Base-by-base conservation (phyloP, 1,140 invertebrate species). In the Sycophaga agraensis region DNA sequence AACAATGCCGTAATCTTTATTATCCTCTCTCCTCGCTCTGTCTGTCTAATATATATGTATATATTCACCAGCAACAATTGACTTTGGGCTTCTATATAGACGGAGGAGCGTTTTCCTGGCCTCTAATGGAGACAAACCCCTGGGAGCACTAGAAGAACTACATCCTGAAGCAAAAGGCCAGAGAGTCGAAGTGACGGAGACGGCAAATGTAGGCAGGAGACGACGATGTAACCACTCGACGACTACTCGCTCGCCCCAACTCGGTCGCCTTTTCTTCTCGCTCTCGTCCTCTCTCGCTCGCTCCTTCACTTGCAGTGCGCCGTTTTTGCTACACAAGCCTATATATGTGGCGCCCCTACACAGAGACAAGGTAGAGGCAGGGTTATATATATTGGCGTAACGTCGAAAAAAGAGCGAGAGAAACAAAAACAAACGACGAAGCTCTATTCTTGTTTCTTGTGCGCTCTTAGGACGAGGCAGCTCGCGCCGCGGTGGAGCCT, bases 1-100 rank as follows among this genome's bases (percentile, higher is more conserved):
- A 54, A 54, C 34, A 54, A 54, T 42, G 50, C 39, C 12, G 11
- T 42, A 28, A n/a, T 28, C 24, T 42, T 28, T 54, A 39, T 42
- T 42, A 43, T 34, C 26, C 28, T 54, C 37, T 26, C 37, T 56
- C 17, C 51, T 19, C 24, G 11, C 28, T 50, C 26, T 7, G 19
- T 50, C 48, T 4, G 26, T 19, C 11, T 12, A 11, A 31, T 31
- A 16, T 31, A 48, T 35, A 16, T n/a, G 16, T 21, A 35, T 4
- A 12, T 28, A 28, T 28, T 4, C 11, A 28, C 12, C 2, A 58
- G 45, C 56, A 58, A 58, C 56, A 58, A 58, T 49, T 58, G 56
- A 39, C 34, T 48, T 39, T 53, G 31, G 21, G 17, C 48, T 21
- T 35, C 17, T 14, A 37, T 37, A 37, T 37, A 22, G 21, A 50